Conservation (phyloP, 1,140 invertebrate genomes). For the Lethocerus indicus region DNA sequence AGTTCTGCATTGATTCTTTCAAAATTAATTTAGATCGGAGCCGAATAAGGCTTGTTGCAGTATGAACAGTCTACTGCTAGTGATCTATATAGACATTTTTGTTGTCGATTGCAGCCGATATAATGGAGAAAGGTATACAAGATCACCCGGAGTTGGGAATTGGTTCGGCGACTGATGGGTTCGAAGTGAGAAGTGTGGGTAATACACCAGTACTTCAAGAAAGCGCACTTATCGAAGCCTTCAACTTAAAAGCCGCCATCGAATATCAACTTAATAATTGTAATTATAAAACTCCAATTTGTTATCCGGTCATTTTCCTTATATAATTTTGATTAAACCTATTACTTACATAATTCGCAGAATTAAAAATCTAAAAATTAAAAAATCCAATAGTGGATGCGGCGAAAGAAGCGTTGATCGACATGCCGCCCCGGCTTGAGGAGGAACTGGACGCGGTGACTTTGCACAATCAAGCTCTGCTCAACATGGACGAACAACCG, state of each 20-base stretch:
- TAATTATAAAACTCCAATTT: constrained; percentile 25
- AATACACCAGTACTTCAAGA: constrained; percentile 92
- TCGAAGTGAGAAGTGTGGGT: constrained; percentile 90
- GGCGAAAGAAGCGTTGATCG: constrained; percentile 84
- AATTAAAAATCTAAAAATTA: not conserved
- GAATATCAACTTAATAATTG: constrained; percentile 94
- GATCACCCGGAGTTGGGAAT: constrained; percentile 96
- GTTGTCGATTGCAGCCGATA: constrained; percentile 49
- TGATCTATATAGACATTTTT: too few relatives aligned
- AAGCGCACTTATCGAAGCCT: constrained; percentile 93
- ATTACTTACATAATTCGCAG: not conserved
- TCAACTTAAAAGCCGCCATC: constrained; percentile 96
- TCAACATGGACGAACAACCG: constrained; percentile 81
- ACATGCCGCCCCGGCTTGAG: constrained; percentile 93
- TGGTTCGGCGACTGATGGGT: constrained; percentile 95
- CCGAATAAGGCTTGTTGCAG: too few relatives aligned
- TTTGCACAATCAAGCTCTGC: constrained; percentile 92
- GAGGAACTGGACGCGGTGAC: constrained; percentile 97
- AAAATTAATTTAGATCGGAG: too few relatives aligned
- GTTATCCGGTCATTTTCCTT: not conserved
- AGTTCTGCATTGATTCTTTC: too few relatives aligned
- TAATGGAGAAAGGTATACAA: constrained; percentile 89
- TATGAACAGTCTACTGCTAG: too few relatives aligned
- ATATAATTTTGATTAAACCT: not conserved
- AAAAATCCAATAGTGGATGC: constrained; percentile 61